Evolutionary conservation across 2,113 vertebrate species (phyloP).

Genomic region (Tringa solitaria): DNA sequence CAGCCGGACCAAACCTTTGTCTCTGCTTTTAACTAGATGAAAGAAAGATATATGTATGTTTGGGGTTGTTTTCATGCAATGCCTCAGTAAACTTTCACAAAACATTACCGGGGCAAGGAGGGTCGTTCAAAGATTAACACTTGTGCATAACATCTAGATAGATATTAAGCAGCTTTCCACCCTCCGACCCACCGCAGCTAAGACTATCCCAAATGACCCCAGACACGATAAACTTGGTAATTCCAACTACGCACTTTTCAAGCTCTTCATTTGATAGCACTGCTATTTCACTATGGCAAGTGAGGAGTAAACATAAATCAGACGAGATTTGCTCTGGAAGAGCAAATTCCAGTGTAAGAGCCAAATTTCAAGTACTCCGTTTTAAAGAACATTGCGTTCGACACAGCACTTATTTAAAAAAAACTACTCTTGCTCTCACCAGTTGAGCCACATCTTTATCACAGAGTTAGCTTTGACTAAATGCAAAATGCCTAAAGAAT

Average conservation of each 20-base stretch:
- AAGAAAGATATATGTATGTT: neutral
- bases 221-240: neutral
- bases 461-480: neutral
- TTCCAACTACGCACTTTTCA: neutral
- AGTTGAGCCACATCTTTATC: neutral
- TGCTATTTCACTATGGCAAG: neutral
- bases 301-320: neutral
- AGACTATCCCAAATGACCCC: neutral
- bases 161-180: neutral
- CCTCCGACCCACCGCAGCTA: neutral
- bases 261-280: neutral
- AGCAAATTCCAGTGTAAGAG: neutral
- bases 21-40: neutral
- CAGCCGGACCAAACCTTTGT: neutral
- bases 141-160: neutral
- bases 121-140: neutral
- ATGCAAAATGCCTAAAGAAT: neutral
- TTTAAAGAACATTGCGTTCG: neutral
- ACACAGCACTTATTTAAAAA: neutral
- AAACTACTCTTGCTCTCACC: neutral
- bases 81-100: neutral
- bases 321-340: neutral
- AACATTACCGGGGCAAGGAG: neutral
- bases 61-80: neutral
- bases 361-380: neutral